Base-by-base conservation (phyloP, 2,888 invertebrate genomes). In the Eupithecia centaureata region DNA sequence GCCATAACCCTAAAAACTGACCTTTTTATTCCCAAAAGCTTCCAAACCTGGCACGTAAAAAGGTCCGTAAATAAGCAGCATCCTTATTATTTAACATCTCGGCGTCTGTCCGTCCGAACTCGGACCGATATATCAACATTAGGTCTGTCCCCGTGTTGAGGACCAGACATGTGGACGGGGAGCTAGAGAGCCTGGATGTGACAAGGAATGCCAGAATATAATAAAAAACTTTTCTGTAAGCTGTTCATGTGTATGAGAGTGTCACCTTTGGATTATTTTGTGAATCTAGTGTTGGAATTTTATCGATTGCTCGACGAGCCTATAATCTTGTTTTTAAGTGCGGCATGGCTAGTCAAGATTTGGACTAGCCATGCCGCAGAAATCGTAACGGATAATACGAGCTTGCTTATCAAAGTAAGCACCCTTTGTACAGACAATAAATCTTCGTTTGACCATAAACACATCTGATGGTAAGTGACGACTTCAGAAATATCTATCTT, bases 51-150 rank as follows among this genome's bases (percentile, higher is more conserved):
- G 28, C 54, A 56, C 54, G 28, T 70, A 66, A 70, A 70, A 70
- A 70, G 61, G 57, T 32, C 56, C 35, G 63, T 81, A 82, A 81
- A 78, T 74, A 79, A 81, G 77, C 78, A 77, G 73, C 75, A 76
- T 83, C 84, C 84, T 87, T 86, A 86, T 86, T 86, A 87, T 87
- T 87, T 86, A 90, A 88, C 91, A 86, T 87, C 86, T 86, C 80
- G 80, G 79, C 79, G 82, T 80, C 86, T 84, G 90, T 91, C 89
- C 87, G 87, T 91, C 90, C 86, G 85, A 83, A 86, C 87, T 84
- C 86, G 75, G 81, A 76, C 88, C 92, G 91, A 92, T 92, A 90
- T 91, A 92, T 92, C 92, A 90, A 91, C 92, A 92, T 92, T 92
- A 92, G 89, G 81, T 83, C 75, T 86, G 90, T 90, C 90, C 72